Base-by-base conservation (phyloP, 1,140 invertebrate genomes). In the Lordiphosa mommai region DNA sequence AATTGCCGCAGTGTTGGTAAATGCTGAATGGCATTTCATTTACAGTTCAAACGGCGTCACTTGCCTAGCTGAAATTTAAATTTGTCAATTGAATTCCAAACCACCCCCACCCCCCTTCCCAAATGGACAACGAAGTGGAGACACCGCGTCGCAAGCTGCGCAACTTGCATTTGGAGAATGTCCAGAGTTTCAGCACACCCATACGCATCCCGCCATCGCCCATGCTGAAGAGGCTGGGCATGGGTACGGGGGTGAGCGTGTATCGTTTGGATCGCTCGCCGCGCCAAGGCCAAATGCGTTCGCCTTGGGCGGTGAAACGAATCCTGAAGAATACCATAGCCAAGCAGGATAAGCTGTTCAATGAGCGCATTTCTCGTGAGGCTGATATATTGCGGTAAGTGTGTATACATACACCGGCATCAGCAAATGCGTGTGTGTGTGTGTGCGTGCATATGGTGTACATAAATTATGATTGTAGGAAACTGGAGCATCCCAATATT, bases 261-360 rank as follows among this genome's bases (percentile, higher is more conserved):
- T 95, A 94, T 88, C 92, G 93, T 57, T 80, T 96, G 59, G 91
- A 95, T 53, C 90, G 95, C 66, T 94, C 94, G 0, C 94, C 94
- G 1, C 90, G 90, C 70, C 90, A 91, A 4, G 92, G 92, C 27
- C 91, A 92, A 66, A 88, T 90, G 1, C 88, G 91, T 34, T 96
- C 95, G 1, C 95, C 95, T 1, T 96, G 95, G 95, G 95, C 95
- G 3, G 90, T 96, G 1, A 96, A 96, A 76, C 93, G 90, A 72
- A 8, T 92, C 79, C 74, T 88, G 58, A 79, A 90, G 46, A 89
- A 89, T 37, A 49, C 53, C 8, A 43, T 60, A 7, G 50, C 37
- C 4, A 82, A 20, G 48, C 60, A 41, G 68, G 85, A 53, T 79
- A 88, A 49, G 2, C 1, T 72, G 1, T 91, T 90, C 47, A 89